Percentiles rank a stretch among this genome's conserved stretches.
Conservation (phyloP, 2,888 invertebrate species). For the Lymantria dispar region DNA sequence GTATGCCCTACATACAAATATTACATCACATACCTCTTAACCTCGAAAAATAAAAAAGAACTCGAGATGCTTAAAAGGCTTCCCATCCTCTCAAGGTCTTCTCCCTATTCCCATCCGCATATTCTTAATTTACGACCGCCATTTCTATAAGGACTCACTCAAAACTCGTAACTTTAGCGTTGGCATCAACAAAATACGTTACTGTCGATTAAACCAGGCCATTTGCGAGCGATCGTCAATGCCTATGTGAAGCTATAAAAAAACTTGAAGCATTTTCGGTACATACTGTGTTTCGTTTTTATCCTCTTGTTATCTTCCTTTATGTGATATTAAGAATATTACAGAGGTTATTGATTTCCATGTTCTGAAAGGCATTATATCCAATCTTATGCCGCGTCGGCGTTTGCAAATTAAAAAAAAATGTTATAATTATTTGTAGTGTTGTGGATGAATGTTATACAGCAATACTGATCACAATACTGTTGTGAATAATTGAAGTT, state of each 20-base stretch:
- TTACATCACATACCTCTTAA: constrained; percentile 4
- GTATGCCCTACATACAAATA: not conserved
- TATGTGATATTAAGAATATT: not conserved
- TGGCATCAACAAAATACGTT: constrained; percentile 43
- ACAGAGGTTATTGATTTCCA: not conserved
- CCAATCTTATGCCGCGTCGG: not conserved
- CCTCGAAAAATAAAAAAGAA: constrained; percentile 12
- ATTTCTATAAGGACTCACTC: constrained; percentile 40
- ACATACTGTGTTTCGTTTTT: constrained; percentile 1
- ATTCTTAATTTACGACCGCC: constrained; percentile 36
- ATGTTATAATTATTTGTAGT: no score
- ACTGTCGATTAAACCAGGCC: constrained; percentile 34
- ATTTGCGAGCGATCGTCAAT: constrained; percentile 36
- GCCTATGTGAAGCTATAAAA: constrained; percentile 42
- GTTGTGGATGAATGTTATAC: no score
- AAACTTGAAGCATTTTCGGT: constrained; percentile 18
- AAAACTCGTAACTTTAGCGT: constrained; percentile 33
- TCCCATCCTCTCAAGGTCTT: constrained; percentile 22
- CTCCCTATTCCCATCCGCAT: constrained; percentile 29
- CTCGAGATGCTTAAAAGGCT: constrained; percentile 22
- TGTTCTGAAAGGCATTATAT: not conserved
- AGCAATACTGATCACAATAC: no score
- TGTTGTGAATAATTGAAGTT: no score
- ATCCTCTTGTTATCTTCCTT: constrained; percentile 1
- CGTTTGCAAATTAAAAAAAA: no score